Base-by-base conservation (phyloP, 2,113 vertebrate species). In the Python bivittatus region DNA sequence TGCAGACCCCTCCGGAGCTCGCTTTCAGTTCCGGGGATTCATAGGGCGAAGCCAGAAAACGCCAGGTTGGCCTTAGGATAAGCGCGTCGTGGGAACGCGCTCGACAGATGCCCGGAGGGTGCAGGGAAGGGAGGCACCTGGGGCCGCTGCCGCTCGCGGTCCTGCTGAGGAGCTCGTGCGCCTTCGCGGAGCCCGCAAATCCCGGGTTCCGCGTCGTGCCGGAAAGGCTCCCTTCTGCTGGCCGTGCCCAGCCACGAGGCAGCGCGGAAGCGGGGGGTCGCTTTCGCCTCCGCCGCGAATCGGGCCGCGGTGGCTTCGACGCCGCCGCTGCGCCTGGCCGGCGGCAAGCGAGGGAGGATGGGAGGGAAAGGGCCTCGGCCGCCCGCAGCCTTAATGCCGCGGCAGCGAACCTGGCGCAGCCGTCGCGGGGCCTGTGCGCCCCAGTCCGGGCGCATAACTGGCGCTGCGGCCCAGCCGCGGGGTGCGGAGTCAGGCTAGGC, bases 91-190 rank as follows among this genome's bases (percentile, higher is more conserved):
- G 64, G 4, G 29, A 68, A 68, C 56, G 5, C 56, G 56, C 56
- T 57, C 56, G 56, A 6, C 25, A 11, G 27, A 2, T 72, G 68
- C 15, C n/a, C 68, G n/a, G 15, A 38, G 68, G 6, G 6, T 3
- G 68, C 0, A 0, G 17, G n/a, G 15, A 2, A n/a, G 11, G 29
- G 64, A 33, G n/a, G 13, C 64, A 17, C 0, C 13, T 0, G n/a
- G n/a, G 68, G n/a, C n/a, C 38, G 61, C 60, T 0, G 60, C 27
- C 48, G 48, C 48, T 48, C 48, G 48, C 48, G 48, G 5, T 48
- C 27, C 58, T 27, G 27, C 61, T 13, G 27, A 64, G 61, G 27
- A 13, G 27, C 29, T 33, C 12, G 13, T 12, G 29, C 68, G n/a
- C 68, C n/a, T 72, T 72, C n/a, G 1, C 6, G 68, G 17, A 20